Evolutionary conservation across 2,797 vertebrate species (phyloP), one percentile per base, ranked within the genome.

Genomic region (Sebastes minor): DNA sequence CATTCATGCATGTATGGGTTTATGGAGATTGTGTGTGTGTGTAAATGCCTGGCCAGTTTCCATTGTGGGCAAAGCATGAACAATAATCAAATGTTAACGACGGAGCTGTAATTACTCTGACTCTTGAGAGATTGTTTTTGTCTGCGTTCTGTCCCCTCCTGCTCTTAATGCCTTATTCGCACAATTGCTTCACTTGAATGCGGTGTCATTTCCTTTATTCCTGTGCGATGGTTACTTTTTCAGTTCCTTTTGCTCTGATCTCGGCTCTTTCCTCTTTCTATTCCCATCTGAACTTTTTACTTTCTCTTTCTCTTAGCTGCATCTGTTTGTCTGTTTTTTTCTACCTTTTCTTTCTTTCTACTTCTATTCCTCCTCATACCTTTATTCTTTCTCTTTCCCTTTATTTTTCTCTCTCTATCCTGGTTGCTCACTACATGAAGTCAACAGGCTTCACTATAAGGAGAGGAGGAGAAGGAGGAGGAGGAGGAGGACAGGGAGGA

Each of bases 1-100:
- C 73, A 74, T 86, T 83, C 78, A 83, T 87, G 89, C 85, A 75
- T 74, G 76, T 84, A 62, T 73, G 27, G 57, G 76, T 91, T 90
- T 86, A 87, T 90, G 38, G 81, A 82, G 78, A 66, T 59, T 22
- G 35, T 20, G 46, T 73, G 28, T 42, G 42, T 42, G 76, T 66
- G 20, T 72, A 33, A 74, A 80, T 70, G 70, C 46, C 65, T 71
- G 71, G 60, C 76, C 71, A 78, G 56, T 76, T 76, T 71, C 75
- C 74, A 59, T 30, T 74, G 82, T 86, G 87, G 73, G 73, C 55
- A 81, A 60, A 87, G 62, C 82, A 89, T 92, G 85, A 94, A 90
- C 88, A 89, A 80, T 90, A 89, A 91, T 89, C 82, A 92, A 92
- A 93, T 90, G 90, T 90, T 91, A 90, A 92, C 55, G 82, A 91